Evolutionary conservation across 2,888 invertebrate species (phyloP).

Genomic region (Athrips mouffetella): DNA sequence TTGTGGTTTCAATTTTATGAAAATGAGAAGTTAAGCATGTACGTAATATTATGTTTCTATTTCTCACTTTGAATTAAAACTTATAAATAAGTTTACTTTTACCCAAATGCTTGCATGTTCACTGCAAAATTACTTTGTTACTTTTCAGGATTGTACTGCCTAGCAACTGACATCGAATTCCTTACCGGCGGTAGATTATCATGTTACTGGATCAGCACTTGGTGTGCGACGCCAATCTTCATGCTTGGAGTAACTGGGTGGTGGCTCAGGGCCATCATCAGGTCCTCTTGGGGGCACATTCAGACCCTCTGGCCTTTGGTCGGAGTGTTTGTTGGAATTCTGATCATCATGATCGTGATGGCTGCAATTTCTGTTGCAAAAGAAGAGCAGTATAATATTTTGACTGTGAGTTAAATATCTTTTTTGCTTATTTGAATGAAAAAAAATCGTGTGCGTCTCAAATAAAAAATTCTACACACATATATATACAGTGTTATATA

Average conservation of each 20-base stretch:
- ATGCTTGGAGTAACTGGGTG: conserved; percentile 59
- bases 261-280: conserved; percentile 60
- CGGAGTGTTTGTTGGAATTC: conserved; percentile 49
- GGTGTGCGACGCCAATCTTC: conserved; percentile 58
- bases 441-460: too few relatives aligned
- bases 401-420: conserved; percentile 44
- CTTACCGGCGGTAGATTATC: conserved; percentile 59
- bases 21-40: too few relatives aligned
- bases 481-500: too few relatives aligned
- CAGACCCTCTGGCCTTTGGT: conserved; percentile 58
- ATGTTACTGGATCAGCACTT: conserved; percentile 55
- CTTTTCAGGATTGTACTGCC: conserved; percentile 61
- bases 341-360: conserved; percentile 56
- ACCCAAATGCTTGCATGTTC: too few relatives aligned
- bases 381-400: conserved; percentile 68
- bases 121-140: too few relatives aligned
- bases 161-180: conserved; percentile 63
- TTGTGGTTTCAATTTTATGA: too few relatives aligned
- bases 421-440: too few relatives aligned
- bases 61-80: too few relatives aligned
- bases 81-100: too few relatives aligned
- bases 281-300: conserved; percentile 42
- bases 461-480: too few relatives aligned
- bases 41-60: too few relatives aligned
- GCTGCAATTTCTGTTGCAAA: conserved; percentile 65